Conservation (phyloP, 2,888 invertebrate genomes). For the Brachynemurus nebulosus region DNA sequence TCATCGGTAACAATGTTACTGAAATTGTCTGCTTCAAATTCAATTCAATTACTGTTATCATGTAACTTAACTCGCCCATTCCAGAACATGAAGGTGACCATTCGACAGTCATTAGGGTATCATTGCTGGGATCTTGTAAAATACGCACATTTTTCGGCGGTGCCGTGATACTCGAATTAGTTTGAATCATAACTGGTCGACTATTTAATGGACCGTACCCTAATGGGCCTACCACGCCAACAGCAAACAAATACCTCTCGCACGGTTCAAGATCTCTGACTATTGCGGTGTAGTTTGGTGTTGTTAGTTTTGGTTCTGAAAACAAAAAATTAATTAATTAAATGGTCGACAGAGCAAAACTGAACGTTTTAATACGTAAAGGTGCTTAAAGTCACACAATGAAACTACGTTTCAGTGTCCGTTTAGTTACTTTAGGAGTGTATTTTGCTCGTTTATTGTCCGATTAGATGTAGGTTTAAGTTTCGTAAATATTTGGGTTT, state of each 20-base stretch:
- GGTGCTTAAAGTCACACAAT: too few species aligned
- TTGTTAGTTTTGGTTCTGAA: slow-evolving; percentile 34
- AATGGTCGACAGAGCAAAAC: neutral
- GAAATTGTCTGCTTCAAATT: slow-evolving; percentile 31
- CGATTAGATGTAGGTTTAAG: too few species aligned
- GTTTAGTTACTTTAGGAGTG: too few species aligned
- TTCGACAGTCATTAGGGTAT: slow-evolving; percentile 40
- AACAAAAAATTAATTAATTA: slow-evolving; percentile 12
- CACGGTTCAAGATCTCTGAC: slow-evolving; percentile 55
- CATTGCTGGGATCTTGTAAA: slow-evolving; percentile 25
- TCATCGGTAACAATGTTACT: slow-evolving; percentile 35
- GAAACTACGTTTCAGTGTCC: too few species aligned
- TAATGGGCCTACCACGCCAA: slow-evolving; percentile 47
- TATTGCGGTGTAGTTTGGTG: slow-evolving; percentile 38
- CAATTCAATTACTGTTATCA: slow-evolving; percentile 38
- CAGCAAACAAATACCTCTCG: slow-evolving; percentile 56
- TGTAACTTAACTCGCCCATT: slow-evolving; percentile 27
- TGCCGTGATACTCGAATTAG: slow-evolving; percentile 48
- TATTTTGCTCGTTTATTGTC: too few species aligned
- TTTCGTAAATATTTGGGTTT: too few species aligned
- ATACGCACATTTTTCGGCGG: slow-evolving; percentile 54
- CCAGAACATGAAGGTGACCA: slow-evolving; percentile 60
- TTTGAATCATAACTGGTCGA: slow-evolving; percentile 37
- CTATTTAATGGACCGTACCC: slow-evolving; percentile 51
- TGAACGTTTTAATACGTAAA: too few species aligned